Percentiles rank a stretch among this genome's conserved stretches.
phyloP scores from a whole-genome alignment of 2,113 vertebrate genomes.

The Anguilla japonica region DNA sequence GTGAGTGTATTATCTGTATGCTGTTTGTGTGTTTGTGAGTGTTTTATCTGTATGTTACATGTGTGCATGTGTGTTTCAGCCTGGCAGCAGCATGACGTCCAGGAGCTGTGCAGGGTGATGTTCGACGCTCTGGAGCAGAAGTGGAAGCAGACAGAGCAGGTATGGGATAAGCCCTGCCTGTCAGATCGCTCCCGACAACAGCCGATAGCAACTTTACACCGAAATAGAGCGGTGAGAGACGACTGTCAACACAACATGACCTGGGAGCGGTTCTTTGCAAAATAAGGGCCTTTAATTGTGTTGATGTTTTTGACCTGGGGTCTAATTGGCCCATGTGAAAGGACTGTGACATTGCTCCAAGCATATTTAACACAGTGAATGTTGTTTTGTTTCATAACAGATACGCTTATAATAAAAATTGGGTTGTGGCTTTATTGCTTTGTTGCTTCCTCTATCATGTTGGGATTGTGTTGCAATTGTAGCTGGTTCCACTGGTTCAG shows the following conservation, averaged over 20 bases:
- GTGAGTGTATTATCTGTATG: conserved; percentile 31
- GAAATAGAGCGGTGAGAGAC: conserved; percentile 41
- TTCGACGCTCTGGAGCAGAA: conserved; percentile 99
- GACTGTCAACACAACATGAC: neutral
- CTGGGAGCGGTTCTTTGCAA: neutral
- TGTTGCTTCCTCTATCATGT: neutral
- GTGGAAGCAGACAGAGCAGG: conserved; percentile 99
- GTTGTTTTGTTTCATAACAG: neutral
- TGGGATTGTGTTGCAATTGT: neutral
- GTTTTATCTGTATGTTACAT: too few species aligned
- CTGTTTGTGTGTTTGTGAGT: too few species aligned
- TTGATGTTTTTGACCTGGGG: too few species aligned
- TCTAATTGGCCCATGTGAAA: too few species aligned
- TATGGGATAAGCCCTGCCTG: conserved; percentile 52
- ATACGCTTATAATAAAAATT: neutral
- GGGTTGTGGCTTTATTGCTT: neutral
- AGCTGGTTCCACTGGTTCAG: neutral
- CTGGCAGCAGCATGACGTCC: conserved; percentile 99
- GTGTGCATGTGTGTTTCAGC: conserved; percentile 69
- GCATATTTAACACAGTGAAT: neutral
- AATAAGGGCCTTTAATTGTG: neutral
- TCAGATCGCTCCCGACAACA: conserved; percentile 28
- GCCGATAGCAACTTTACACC: conserved; percentile 6
- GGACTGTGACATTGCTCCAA: neutral
- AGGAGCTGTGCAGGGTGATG: conserved; percentile 98